Percentiles rank a stretch among this genome's conserved stretches.
These are phyloP conservation scores for Gorsachius magnificus DNA, from an alignment of 2,797 vertebrate species.

Conservation along the genomic window DNA sequence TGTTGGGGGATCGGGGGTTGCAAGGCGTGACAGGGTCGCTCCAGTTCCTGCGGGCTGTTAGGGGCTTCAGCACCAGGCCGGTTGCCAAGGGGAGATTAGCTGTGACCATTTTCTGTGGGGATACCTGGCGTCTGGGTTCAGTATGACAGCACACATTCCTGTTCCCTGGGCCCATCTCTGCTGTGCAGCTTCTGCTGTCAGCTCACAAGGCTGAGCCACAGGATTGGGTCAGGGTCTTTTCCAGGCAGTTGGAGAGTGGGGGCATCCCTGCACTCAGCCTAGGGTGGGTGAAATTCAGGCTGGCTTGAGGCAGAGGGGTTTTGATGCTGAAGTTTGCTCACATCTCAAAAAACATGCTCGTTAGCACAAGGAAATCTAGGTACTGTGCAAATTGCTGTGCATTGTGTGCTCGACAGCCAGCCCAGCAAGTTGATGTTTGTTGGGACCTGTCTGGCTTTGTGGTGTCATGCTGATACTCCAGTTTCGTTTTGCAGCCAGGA, in stretches of 20 bases:
- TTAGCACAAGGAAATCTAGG: not conserved
- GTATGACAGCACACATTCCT: fast-evolving
- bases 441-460: not conserved
- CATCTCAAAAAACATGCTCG: fast-evolving
- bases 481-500: not conserved
- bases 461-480: not conserved
- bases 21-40: not conserved
- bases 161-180: not conserved
- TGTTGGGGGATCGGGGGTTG: not conserved
- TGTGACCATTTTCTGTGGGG: not conserved
- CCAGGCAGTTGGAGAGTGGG: not conserved
- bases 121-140: not conserved
- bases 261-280: not conserved
- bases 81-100: slow-evolving; percentile 17
- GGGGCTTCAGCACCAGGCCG: not conserved
- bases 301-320: not conserved
- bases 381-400: not conserved
- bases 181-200: not conserved
- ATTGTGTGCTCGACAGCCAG: not conserved
- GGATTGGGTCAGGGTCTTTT: not conserved
- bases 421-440: not conserved
- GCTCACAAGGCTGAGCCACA: not conserved
- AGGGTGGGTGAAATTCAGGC: not conserved
- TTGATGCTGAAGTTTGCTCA: not conserved
- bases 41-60: not conserved